Base-by-base conservation (phyloP, 2,797 vertebrate genomes). In the Gallinago nigripennis region DNA sequence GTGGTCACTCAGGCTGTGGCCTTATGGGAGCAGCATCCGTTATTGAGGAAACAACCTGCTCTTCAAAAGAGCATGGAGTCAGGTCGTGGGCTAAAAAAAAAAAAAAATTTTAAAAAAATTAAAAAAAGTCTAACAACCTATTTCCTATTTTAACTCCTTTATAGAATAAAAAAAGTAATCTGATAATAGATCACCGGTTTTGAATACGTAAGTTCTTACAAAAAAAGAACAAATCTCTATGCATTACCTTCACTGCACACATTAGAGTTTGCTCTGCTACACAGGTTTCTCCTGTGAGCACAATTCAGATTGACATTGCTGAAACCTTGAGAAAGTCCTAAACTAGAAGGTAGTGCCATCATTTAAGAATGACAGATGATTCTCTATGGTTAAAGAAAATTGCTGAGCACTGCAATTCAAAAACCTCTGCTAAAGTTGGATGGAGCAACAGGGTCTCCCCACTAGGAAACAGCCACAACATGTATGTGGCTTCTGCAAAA, bases 311-410 rank as follows among this genome's bases (percentile, higher is more conserved):
- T 1, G 51, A 58, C 92, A 66, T 24, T 69, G 84, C 61, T 18
- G 57, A 75, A 96, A 71, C 92, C 93, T 95, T 94, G 92, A 95
- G 50, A 56, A 88, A 82, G 53, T 72, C 89, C 94, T 92, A 46
- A 96, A 71, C 50, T 8, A 88, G 87, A n/a, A 78, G 84, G 61
- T 51, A 76, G 23, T 48, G 79, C 5, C 76, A 72, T 87, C 89
- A 89, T 68, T 91, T 86, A 90, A 83, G 94, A 96, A 71, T 90
- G 94, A 96, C 89, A 86, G 54, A 86, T 51, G 72, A 86, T 69
- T 82, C 54, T 86, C 82, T 20, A 0, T 16, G n/a, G 65, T 50
- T 68, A 39, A 80, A 85, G 41, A 46, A 85, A 90, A 65, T 11
- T 66, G 89, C 94, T 92, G 89, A 96, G 89, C 46, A 18, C 58